Evolutionary conservation across 2,797 vertebrate genomes (phyloP), one percentile per base, ranked within the genome.

Genomic region (Melanotaenia maccullochi): DNA sequence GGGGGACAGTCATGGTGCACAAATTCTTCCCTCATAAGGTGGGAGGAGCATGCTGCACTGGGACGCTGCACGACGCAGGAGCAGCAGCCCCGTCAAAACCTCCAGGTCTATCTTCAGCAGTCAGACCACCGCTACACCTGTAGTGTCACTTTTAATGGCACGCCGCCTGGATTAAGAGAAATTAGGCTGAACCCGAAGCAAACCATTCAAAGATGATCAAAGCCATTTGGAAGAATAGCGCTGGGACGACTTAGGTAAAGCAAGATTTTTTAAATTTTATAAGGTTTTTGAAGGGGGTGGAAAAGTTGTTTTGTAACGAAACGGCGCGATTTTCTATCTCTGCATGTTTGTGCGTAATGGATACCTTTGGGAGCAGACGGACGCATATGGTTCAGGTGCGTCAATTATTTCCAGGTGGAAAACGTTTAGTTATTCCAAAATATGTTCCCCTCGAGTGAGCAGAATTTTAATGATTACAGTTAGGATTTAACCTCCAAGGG

Each of bases 31-130:
- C 68, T 16, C 63, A 30, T 38, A 3, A 42, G 47, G 86, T 87
- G 86, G 92, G 92, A 87, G 93, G 93, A 87, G 92, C 91, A 55
- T 85, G 64, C 76, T 71, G 70, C 83, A 65, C 63, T 47, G 85
- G 86, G 89, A 87, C 78, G 75, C 51, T 13, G 82, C 67, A 49
- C 74, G 77, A 78, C 82, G 85, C 89, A 76, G 81, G 83, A 82
- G 87, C 76, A 38, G 58, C 68, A 47, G 30, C 76, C 79, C 85
- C 60, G 25, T 88, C 79, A 73, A 79, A 84, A 75, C 68, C 83
- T 69, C 36, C 75, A 44, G 67, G 63, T 85, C 79, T 81, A 64
- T 58, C 74, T 78, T 9, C 56, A 3, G 56, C 66, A 71, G 57
- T 40, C 59, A 78, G 56, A 84, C 64, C 65, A 0, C 55, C 2